These are phyloP conservation scores for Boulengeromyrus knoepffleri DNA, from an alignment of 2,113 vertebrate species.

Conservation along the genomic window DNA sequence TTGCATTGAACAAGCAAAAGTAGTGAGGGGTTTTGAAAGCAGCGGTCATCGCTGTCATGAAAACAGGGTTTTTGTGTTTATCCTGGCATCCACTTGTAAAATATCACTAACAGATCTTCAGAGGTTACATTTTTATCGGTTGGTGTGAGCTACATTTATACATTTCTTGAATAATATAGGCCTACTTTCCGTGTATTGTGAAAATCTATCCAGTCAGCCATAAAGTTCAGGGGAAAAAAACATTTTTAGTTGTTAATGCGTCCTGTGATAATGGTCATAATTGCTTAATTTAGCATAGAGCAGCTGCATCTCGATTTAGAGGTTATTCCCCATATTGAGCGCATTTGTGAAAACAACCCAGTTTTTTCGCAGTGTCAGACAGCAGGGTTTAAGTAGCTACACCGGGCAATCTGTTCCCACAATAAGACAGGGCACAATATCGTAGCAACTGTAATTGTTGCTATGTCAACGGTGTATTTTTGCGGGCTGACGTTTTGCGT, in stretches of 20 bases:
- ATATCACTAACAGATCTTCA: neutral
- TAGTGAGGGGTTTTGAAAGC: neutral
- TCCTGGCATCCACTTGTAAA: neutral
- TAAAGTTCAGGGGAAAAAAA: neutral
- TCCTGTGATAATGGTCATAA: neutral
- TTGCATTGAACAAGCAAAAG: neutral
- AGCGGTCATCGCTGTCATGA: neutral
- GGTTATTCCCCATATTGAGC: neutral
- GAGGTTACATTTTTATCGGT: neutral
- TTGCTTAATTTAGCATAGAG: constrained; percentile 6
- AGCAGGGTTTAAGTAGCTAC: neutral
- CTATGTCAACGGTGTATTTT: neutral
- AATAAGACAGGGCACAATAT: neutral
- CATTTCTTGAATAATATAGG: neutral
- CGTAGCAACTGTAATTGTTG: neutral
- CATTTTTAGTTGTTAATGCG: neutral
- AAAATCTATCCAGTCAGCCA: neutral
- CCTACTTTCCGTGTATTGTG: neutral
- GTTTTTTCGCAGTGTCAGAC: neutral
- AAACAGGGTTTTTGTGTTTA: neutral
- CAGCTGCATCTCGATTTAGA: constrained; percentile 9
- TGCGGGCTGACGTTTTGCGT: neutral
- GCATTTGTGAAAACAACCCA: neutral
- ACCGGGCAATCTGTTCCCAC: constrained; percentile 5
- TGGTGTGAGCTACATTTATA: neutral